Conservation (phyloP, 1,140 invertebrate genomes). For the Drosophila serrata region DNA sequence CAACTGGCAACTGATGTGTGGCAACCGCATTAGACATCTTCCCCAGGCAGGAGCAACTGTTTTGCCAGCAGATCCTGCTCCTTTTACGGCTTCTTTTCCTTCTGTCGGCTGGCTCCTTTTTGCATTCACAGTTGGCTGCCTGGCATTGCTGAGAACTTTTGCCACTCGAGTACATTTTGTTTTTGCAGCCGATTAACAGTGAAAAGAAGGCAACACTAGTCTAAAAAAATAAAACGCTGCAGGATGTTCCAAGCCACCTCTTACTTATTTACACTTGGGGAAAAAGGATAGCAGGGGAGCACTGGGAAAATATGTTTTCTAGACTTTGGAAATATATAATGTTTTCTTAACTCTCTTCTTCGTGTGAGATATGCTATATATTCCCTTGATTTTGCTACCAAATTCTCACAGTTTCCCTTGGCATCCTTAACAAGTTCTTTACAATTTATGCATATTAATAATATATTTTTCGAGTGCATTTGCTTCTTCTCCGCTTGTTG, state of each 20-base stretch:
- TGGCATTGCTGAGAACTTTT: constrained; percentile 56
- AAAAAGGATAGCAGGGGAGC: background rate
- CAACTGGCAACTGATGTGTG: constrained; percentile 35
- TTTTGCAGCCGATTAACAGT: constrained; percentile 77
- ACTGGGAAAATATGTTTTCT: background rate
- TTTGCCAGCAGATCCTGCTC: constrained; percentile 28
- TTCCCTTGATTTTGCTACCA: background rate
- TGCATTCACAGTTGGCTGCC: constrained; percentile 60
- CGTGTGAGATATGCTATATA: background rate
- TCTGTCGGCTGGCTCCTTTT: constrained; percentile 30
- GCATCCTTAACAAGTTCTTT: background rate
- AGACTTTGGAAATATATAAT: background rate
- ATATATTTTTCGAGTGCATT: constrained; percentile 6
- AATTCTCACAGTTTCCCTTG: background rate
- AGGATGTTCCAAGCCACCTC: constrained; percentile 8
- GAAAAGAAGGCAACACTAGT: constrained; percentile 34
- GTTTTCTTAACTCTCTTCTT: background rate
- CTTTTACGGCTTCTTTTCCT: constrained; percentile 2
- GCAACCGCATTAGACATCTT: constrained; percentile 51
- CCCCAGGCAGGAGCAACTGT: constrained; percentile 24
- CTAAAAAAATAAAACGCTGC: constrained; percentile 56
- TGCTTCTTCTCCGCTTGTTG: too few relatives aligned
- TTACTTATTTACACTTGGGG: background rate
- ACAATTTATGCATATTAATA: background rate
- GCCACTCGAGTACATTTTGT: constrained; percentile 74